Evolutionary conservation across 1,140 invertebrate genomes (phyloP), one percentile per base, ranked within the genome.

Genomic region (Xylocopa sonorina): DNA sequence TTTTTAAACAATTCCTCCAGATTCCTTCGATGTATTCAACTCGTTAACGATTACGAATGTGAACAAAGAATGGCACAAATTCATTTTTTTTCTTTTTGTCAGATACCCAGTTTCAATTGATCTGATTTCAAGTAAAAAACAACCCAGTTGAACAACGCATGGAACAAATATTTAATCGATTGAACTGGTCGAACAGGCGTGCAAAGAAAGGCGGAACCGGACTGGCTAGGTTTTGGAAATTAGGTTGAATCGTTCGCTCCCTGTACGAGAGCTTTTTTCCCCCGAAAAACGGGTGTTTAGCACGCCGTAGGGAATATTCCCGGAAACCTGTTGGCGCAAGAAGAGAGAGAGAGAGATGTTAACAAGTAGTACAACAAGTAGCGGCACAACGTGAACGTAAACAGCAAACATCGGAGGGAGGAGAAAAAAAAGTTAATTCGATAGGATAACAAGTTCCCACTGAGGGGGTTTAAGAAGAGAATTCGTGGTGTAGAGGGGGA

Each of bases 71-170:
- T n/a, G n/a, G n/a, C n/a, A n/a, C n/a, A n/a, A n/a, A n/a, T n/a
- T n/a, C n/a, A n/a, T n/a, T n/a, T n/a, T n/a, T n/a, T 6, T 29
- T 67, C 67, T 73, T 84, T 87, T 82, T 72, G 46, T 48, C 73
- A 66, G 68, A 82, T 82, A 41, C 84, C 81, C 24, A 27, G 68
- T 46, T 55, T 62, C 68, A 67, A 85, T 86, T 82, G 80, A 82
- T 63, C 80, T 72, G 80, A 85, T 85, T 80, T 66, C n/a, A n/a
- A n/a, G n/a, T n/a, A n/a, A n/a, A n/a, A n/a, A n/a, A n/a, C n/a
- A n/a, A n/a, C n/a, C n/a, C n/a, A n/a, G n/a, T n/a, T n/a, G n/a
- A n/a, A n/a, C n/a, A n/a, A n/a, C n/a, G n/a, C n/a, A 68, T 84
- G 64, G 75, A 66, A 46, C 69, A 29, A 53, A 53, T 71, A 78